phyloP scores from a whole-genome alignment of 2,797 vertebrate genomes.

The Lepidocolaptes lacrymiger region DNA sequence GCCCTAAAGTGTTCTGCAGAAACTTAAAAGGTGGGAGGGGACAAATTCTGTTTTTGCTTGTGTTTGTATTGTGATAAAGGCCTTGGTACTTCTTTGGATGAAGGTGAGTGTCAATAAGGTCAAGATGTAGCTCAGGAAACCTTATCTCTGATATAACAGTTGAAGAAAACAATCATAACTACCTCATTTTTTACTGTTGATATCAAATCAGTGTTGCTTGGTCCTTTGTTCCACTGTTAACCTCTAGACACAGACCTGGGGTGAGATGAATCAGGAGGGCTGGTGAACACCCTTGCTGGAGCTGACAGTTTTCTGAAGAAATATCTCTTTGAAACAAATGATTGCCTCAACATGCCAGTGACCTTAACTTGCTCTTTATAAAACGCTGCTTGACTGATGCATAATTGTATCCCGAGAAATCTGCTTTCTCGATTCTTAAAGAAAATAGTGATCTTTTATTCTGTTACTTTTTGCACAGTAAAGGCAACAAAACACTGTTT shows the following conservation, averaged over 20 bases:
- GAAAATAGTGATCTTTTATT: neutral
- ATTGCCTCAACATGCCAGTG: neutral
- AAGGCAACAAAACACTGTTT: neutral
- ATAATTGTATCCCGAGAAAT: neutral
- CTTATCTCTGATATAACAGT: neutral
- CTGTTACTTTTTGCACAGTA: neutral
- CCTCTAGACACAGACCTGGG: neutral
- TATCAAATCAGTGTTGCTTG: neutral
- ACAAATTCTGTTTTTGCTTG: neutral
- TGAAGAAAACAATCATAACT: neutral
- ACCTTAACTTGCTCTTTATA: neutral
- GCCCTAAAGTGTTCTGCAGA: neutral
- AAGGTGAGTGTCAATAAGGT: neutral
- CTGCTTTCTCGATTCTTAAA: neutral
- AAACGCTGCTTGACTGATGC: neutral
- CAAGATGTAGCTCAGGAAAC: neutral
- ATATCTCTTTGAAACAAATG: neutral
- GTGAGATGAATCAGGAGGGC: neutral
- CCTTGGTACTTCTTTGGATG: neutral
- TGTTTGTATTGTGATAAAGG: neutral
- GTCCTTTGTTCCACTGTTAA: neutral
- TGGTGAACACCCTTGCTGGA: neutral
- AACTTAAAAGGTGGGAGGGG: neutral
- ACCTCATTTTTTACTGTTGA: neutral
- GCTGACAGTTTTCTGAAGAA: neutral